Conservation (phyloP, 2,797 vertebrate species). For the Pteropus rufus region DNA sequence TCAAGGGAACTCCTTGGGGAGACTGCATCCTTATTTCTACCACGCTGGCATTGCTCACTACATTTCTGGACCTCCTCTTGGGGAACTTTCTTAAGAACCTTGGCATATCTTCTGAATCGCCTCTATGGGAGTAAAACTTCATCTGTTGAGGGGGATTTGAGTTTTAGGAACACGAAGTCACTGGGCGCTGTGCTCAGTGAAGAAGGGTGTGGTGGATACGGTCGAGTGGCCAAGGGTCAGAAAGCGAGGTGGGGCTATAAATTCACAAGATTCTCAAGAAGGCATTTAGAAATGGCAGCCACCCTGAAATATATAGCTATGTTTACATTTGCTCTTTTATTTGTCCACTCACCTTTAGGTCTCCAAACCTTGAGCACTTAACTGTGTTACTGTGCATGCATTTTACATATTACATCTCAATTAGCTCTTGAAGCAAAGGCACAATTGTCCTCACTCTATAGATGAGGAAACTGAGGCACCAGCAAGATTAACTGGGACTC, state of each 20-base stretch:
- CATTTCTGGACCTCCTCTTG: not conserved
- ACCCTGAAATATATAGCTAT: accelerated
- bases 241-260: not conserved
- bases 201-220: not conserved
- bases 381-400: not conserved
- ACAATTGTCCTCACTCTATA: not conserved
- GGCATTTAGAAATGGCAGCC: not conserved
- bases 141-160: not conserved
- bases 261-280: not conserved
- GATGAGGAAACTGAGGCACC: not conserved
- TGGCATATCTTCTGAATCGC: not conserved
- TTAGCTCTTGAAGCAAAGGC: not conserved
- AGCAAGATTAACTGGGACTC: not conserved
- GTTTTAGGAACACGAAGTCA: not conserved
- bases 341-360: not conserved
- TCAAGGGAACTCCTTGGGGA: not conserved
- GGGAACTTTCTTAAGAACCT: not conserved
- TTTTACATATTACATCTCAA: not conserved
- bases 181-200: not conserved
- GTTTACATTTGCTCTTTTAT: not conserved
- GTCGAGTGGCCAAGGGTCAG: not conserved
- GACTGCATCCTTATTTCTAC: not conserved
- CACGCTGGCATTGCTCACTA: not conserved
- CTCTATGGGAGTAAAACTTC: not conserved
- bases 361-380: not conserved